A percentile compares a stretch with the other conserved stretches of the same genome.
These are phyloP conservation scores for Glaucopsyche alexis DNA, from an alignment of 2,888 invertebrate species.

Conservation along the genomic window DNA sequence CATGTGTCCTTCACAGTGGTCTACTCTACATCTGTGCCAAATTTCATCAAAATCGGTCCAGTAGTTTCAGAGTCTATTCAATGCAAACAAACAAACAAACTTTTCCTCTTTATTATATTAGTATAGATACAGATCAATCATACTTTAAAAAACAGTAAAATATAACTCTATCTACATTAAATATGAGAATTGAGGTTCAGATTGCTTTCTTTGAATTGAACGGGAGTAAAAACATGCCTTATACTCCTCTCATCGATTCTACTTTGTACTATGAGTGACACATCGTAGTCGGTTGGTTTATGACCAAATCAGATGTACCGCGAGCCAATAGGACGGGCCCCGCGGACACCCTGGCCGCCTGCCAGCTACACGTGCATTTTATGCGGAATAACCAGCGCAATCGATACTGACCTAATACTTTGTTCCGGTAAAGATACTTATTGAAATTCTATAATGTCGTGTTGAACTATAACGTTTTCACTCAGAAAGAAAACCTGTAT, in stretches of 20 bases:
- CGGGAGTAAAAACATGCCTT: neutral
- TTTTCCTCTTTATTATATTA: no score
- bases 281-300: constrained; percentile 23
- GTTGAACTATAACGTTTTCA: neutral
- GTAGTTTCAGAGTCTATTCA: no score
- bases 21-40: no score
- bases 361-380: constrained; percentile 37
- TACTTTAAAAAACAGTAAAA: no score
- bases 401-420: constrained; percentile 30
- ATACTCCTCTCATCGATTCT: neutral
- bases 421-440: constrained; percentile 21
- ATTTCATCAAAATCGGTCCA: no score
- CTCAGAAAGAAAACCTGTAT: neutral
- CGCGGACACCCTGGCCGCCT: constrained; percentile 31
- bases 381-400: constrained; percentile 28
- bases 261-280: constrained; percentile 7
- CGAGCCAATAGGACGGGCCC: constrained; percentile 27
- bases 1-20: no score
- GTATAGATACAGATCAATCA: no score
- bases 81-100: no score
- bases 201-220: no score
- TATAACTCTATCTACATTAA: no score
- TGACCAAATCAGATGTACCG: constrained; percentile 31
- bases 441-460: constrained; percentile 15
- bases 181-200: no score